Percentiles rank a stretch among this genome's conserved stretches.
phyloP scores from a whole-genome alignment of 2,797 vertebrate species.

The Geotrypetes seraphini region DNA sequence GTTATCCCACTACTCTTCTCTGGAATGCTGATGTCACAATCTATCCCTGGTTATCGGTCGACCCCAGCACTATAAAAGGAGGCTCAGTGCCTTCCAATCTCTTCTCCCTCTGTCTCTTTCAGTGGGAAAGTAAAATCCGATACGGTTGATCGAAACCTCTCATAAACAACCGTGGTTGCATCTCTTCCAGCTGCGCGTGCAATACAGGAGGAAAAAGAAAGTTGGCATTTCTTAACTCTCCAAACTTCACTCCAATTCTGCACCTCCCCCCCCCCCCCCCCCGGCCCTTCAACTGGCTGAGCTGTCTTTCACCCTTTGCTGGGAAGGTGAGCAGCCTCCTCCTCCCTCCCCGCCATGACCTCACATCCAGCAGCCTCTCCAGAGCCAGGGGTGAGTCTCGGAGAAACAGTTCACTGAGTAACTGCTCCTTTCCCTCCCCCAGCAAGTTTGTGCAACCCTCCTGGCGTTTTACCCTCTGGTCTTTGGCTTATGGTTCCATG shows the following conservation, averaged over 20 bases:
- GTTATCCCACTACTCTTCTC: background rate
- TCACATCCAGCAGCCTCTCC: slow-evolving; percentile 2
- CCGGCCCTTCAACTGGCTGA: background rate
- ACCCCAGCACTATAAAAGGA: slow-evolving; percentile 30
- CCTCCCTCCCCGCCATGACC: too few relatives aligned
- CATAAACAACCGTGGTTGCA: slow-evolving; percentile 9
- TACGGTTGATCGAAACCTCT: too few relatives aligned
- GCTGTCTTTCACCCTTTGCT: background rate
- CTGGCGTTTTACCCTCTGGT: slow-evolving; percentile 86
- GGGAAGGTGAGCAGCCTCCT: slow-evolving; percentile 1
- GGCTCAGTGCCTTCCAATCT: slow-evolving; percentile 9
- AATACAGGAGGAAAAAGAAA: background rate
- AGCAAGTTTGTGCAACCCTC: slow-evolving; percentile 83
- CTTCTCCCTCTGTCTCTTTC: slow-evolving; percentile 5
- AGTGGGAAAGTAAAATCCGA: too few relatives aligned
- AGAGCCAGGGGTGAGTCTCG: background rate
- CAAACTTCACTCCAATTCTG: too few relatives aligned
- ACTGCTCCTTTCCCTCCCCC: slow-evolving; percentile 33
- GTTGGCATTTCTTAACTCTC: background rate
- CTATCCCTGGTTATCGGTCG: slow-evolving; percentile 15
- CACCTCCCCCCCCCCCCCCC: background rate
- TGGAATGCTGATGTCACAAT: too few relatives aligned
- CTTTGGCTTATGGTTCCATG: slow-evolving; percentile 72
- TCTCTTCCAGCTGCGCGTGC: background rate
- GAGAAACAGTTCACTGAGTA: too few relatives aligned